Evolutionary conservation across 2,113 vertebrate species (phyloP), one percentile per base, ranked within the genome.

Genomic region (Sitta europaea): DNA sequence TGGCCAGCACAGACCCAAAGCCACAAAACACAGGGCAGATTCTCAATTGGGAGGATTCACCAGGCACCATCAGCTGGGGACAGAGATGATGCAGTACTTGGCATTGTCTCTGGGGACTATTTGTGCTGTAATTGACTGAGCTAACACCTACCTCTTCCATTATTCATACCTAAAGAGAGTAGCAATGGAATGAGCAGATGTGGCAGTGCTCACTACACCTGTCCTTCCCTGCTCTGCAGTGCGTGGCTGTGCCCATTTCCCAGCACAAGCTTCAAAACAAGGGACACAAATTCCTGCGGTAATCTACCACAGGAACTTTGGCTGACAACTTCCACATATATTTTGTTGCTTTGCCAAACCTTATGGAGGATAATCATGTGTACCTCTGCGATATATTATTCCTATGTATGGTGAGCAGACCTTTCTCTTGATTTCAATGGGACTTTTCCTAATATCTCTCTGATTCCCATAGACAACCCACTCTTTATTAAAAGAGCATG

Each of bases 211-310:
- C 28, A 21, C 18, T 11, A 5, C 55, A 43, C 10, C 66, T 25
- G 24, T 55, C 24, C 35, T 75, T 82, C 54, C 31, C 57, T 58
- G 36, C 58, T 51, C 66, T 23, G 13, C 16, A 10, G 47, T n/a
- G 33, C 2, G 0, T 16, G 45, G 21, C 53, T 48, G 9, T 23
- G 28, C 4, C 42, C 2, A 1, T 68, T 70, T 51, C 22, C 1
- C 2, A 51, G 35, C 8, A n/a, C 27, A 23, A 2, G 4, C 19
- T 63, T 47, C 78, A 75, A 51, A 74, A 19, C 7, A 47, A 28
- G 28, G 16, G 47, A 29, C 21, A 35, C 12, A 67, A 48, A 47
- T 65, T 51, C 28, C n/a, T 50, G 12, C 9, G 19, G 14, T 91
- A 58, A 27, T 27, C n/a, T n/a, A 27, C n/a, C 11, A 38, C 12